Evolutionary conservation across 2,113 vertebrate genomes (phyloP), one percentile per base, ranked within the genome.

Genomic region (Prunella himalayana): DNA sequence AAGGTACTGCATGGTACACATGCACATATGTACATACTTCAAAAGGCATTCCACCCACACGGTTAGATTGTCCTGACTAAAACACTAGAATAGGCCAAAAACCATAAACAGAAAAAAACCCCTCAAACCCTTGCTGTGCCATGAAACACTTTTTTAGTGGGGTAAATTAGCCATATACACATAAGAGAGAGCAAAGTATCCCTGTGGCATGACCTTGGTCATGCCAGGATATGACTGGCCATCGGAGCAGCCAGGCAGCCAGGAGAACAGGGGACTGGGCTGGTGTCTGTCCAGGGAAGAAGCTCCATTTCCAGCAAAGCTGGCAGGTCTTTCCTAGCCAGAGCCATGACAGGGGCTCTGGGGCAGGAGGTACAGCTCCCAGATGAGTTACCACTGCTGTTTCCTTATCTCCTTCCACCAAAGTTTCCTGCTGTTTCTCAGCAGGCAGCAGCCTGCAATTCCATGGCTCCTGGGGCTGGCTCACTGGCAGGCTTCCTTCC

Each of bases 341-440:
- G 39, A 86, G 13, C 25, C 9, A 25, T 42, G 33, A 33, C 23
- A 80, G 30, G 14, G 35, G 24, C n/a, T 76, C 44, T 39, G 64
- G 33, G 49, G 63, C 44, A 75, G 31, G 35, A 86, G 59, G 3
- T 9, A 5, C 57, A 82, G 45, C 47, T 91, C 47, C 22, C 65
- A 61, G 19, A 44, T 20, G 21, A 73, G 15, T 82, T 68, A 75
- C 37, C 17, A 10, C 41, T 42, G 47, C 72, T 73, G 20, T 77
- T 80, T 31, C 42, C 65, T 73, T 93, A 69, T 89, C 82, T 90
- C 42, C 60, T 78, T 81, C 35, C 31, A 81, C 69, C n/a, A 73
- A 81, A 18, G 51, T 61, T 81, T 86, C 64, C 81, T 83, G 64
- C 51, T 9, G 3, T n/a, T 72, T 83, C 59, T 73, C 6, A 7